Base-by-base conservation (phyloP, 2,113 vertebrate genomes). In the Podilymbus podiceps region DNA sequence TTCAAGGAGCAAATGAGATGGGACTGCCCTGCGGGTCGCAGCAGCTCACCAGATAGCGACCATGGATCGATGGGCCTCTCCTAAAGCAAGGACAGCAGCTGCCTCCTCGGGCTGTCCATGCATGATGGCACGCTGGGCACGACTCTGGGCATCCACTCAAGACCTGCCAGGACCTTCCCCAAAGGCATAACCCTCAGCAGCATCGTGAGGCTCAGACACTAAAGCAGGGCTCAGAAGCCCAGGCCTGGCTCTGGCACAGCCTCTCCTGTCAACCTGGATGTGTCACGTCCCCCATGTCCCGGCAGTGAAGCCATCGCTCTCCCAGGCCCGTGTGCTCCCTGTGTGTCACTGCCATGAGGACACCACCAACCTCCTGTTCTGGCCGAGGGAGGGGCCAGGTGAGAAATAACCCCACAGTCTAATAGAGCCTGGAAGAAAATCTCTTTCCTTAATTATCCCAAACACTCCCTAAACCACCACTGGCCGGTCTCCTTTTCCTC, bases 1-100 rank as follows among this genome's bases (percentile, higher is more conserved):
- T 86, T 46, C 30, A 33, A 58, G 73, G 46, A 74, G 42, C 13
- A 79, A 35, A 74, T 4, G 30, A 53, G n/a, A 49, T 11, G 25
- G 40, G 40, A 50, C 6, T 46, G 68, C 44, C 21, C 53, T 15
- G 12, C 0, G 0, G 23, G 50, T 58, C 1, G 0, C 0, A 0
- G 56, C 6, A 17, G 38, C 53, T 72, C 21, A 59, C 1, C 3
- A 63, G 62, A 27, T 1, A 2, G 28, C 28, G 49, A 21, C 13
- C 3, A 2, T 8, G 62, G 64, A 15, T 2, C 19, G 72, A 73
- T 7, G 28, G 52, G 58, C n/a, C 56, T 63, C 38, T 52, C 59
- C 24, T 31, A 35, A 82, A 58, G 33, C 15, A 47, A 59, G n/a
- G 72, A 27, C 63, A 80, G 0, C 1, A 12, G 25, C 46, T 52